A percentile compares a stretch with the other conserved stretches of the same genome.
Evolutionary conservation across 1,140 invertebrate genomes (phyloP).

Genomic region (Halesus radiatus): DNA sequence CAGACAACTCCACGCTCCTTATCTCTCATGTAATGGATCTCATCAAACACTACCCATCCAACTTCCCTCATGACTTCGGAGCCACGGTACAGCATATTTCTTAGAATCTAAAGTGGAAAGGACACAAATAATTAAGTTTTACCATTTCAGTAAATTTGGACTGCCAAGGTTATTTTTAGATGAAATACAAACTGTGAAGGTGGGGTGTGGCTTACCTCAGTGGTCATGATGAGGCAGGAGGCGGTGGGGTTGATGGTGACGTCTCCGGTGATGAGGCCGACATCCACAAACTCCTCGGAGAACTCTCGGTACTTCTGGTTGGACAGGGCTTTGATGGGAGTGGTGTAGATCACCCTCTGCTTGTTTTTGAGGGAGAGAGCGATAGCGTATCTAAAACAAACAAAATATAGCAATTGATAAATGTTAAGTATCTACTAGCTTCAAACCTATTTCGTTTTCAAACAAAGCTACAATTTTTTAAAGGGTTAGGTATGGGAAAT

Average conservation of each 20-base stretch:
- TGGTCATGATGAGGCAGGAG: slow-evolving; percentile 99
- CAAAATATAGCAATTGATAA: not conserved
- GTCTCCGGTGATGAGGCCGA: slow-evolving; percentile 98
- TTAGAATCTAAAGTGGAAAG: slow-evolving; percentile 80
- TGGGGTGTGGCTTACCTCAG: slow-evolving; percentile 78
- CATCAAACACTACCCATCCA: slow-evolving; percentile 99
- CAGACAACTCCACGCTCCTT: slow-evolving; percentile 99
- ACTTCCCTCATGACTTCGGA: slow-evolving; percentile 99
- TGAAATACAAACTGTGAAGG: no score
- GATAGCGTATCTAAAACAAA: slow-evolving; percentile 77
- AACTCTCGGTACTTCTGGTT: slow-evolving; percentile 99
- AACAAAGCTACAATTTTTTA: no score
- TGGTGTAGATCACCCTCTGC: slow-evolving; percentile 97
- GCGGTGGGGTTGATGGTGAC: slow-evolving; percentile 99
- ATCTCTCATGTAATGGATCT: slow-evolving; percentile 99
- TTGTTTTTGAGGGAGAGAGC: slow-evolving; percentile 79
- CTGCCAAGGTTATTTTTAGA: no score
- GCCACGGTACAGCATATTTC: slow-evolving; percentile 98
- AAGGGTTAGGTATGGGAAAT: no score
- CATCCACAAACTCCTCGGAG: slow-evolving; percentile 97
- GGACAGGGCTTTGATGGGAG: slow-evolving; percentile 98
- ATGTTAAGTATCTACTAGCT: no score
- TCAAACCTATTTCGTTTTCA: no score
- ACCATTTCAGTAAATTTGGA: no score
- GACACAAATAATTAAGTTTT: not conserved